Percentiles rank a stretch among this genome's conserved stretches.
These are phyloP conservation scores for Agelas oroides DNA, from an alignment of 37 sponge, comb jelly and placozoan species.

Conservation along the genomic window DNA sequence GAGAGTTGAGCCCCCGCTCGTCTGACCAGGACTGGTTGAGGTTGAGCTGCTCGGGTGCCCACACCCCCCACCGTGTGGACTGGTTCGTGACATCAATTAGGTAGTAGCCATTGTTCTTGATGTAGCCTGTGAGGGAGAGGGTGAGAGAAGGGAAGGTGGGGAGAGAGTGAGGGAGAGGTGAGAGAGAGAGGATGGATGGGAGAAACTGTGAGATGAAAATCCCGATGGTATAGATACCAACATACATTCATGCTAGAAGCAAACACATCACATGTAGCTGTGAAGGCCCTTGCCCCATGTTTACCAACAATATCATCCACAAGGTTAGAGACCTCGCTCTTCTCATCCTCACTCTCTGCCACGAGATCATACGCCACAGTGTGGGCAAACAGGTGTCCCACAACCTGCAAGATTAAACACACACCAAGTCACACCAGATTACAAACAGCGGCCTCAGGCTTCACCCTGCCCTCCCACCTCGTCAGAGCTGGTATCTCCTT, in stretches of 20 bases:
- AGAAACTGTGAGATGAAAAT: neutral
- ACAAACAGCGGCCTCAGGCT: no score
- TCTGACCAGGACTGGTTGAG: slow-evolving; percentile 82
- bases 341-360: slow-evolving; percentile 49
- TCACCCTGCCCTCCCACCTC: slow-evolving; percentile 49
- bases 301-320: slow-evolving; percentile 71
- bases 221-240: no score
- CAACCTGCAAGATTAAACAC: slow-evolving; percentile 58
- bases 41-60: slow-evolving; percentile 79
- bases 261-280: no score
- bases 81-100: slow-evolving; percentile 73
- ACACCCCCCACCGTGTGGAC: slow-evolving; percentile 84
- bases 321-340: slow-evolving; percentile 25
- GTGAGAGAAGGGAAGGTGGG: neutral
- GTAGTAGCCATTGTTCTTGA: slow-evolving; percentile 54
- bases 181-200: neutral
- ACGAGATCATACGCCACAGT: slow-evolving; percentile 81
- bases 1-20: slow-evolving; percentile 84
- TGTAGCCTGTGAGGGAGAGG: slow-evolving; percentile 58
- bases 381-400: slow-evolving; percentile 86
- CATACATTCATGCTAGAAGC: no score
- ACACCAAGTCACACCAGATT: no score
- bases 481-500: slow-evolving; percentile 87
- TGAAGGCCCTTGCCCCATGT: no score
- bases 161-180: neutral